phyloP scores from a whole-genome alignment of 2,113 vertebrate genomes.

The Notarius lentiginosus region DNA sequence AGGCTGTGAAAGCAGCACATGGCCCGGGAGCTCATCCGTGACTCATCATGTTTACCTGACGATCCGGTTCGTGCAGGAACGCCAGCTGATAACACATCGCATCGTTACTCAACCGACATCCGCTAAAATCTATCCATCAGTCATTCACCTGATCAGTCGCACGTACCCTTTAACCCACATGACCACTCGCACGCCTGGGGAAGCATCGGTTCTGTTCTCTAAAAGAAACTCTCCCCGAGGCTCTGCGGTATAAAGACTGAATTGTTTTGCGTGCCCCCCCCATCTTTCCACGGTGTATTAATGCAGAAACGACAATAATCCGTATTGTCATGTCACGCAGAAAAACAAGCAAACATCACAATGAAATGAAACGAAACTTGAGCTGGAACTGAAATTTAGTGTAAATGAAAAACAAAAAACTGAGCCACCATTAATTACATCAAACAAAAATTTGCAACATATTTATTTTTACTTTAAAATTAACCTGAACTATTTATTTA shows the following conservation, averaged over 20 bases:
- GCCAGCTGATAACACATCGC: not conserved
- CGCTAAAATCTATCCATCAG: not conserved
- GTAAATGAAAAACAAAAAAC: not conserved
- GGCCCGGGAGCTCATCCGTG: not conserved
- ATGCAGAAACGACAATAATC: not conserved
- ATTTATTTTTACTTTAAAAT: not conserved
- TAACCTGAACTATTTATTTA: not conserved
- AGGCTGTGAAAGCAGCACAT: constrained; percentile 15
- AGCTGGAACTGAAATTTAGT: not conserved
- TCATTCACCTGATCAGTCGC: not conserved
- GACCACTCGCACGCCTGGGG: constrained; percentile 23
- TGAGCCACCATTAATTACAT: not conserved
- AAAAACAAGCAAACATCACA: not conserved
- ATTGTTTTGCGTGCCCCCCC: not conserved
- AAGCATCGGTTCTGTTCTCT: constrained; percentile 21
- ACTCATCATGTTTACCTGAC: constrained; percentile 27
- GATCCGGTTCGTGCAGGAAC: constrained; percentile 7
- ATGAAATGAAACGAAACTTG: not conserved
- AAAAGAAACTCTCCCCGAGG: constrained; percentile 28
- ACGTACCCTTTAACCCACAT: constrained; percentile 11
- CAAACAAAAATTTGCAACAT: not conserved
- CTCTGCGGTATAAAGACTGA: not conserved
- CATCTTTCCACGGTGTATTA: not conserved
- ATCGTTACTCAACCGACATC: not conserved
- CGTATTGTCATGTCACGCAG: not conserved